These are phyloP conservation scores for Cantharis lateralis DNA, from an alignment of 2,888 invertebrate species.

Conservation along the genomic window DNA sequence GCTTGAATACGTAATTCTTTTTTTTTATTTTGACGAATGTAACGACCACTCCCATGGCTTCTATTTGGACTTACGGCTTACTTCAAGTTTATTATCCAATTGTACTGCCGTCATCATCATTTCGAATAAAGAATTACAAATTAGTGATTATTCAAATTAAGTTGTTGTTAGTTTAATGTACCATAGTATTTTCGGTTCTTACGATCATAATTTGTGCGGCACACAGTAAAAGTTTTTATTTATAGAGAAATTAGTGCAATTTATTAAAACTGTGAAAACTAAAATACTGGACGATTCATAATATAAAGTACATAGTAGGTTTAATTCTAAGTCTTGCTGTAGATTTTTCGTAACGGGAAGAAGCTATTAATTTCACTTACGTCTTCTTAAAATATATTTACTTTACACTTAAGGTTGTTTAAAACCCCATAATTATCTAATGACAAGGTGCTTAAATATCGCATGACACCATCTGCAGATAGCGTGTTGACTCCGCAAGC, in stretches of 20 bases:
- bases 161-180: background rate
- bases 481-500: slow-evolving; percentile 21
- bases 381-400: slow-evolving; percentile 9
- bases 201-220: background rate
- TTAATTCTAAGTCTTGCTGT: background rate
- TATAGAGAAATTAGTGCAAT: background rate
- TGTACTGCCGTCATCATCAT: slow-evolving; percentile 37
- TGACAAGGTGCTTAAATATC: slow-evolving; percentile 28
- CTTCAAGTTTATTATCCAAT: slow-evolving; percentile 39
- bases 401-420: slow-evolving; percentile 20
- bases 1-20: slow-evolving; percentile 3
- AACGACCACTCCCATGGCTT: slow-evolving; percentile 37
- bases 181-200: background rate
- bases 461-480: slow-evolving; percentile 29
- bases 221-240: background rate
- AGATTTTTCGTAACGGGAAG: background rate
- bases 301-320: background rate
- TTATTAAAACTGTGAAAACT: background rate
- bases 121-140: slow-evolving; percentile 31
- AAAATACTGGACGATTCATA: background rate
- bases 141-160: slow-evolving; percentile 28
- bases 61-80: slow-evolving; percentile 38
- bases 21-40: slow-evolving; percentile 25
- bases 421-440: slow-evolving; percentile 27
- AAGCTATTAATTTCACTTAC: slow-evolving; percentile 14